Base-by-base conservation (phyloP, 92 coral and sea anemone species). In the Porites rus region DNA sequence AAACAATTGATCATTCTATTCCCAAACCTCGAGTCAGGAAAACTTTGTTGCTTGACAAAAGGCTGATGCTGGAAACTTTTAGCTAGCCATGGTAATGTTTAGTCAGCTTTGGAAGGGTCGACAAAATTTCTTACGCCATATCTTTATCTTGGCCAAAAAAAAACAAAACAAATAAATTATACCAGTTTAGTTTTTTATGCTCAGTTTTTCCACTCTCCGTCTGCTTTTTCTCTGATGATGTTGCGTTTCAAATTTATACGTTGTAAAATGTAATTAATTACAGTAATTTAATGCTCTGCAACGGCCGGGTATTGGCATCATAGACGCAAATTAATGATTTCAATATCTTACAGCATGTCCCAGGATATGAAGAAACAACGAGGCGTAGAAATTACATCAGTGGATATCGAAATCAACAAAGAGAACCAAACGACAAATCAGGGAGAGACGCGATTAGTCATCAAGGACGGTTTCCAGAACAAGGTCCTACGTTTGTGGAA, bases 331-430 rank as follows among this genome's bases (percentile, higher is more conserved):
- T 56, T 10, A 56, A 56, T 10, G 61, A 10, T 56, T 56, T 56
- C 61, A 62, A 8, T 65, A 14, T 65, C 66, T 65, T 13, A 79
- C 74, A 81, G 85, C n/a, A 69, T 21, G 10, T 22, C 22, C 76
- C 67, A 69, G 65, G 68, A 54, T 19, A 28, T 38, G 66, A 69
- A 8, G 85, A 69, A 11, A 38, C 46, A 4, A 25, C 66, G 11
- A 81, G 85, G 58, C 3, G 67, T 28, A 24, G 65, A 52, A 25
- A 80, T 56, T 68, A 67, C 24, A 19, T 53, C 50, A 50, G 8
- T 17, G 52, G 51, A 80, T 19, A 80, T 80, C n/a, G 18, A 20
- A 14, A 54, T 28, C 53, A 31, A 14, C 38, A 16, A n/a, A 60
- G 77, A 56, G 38, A 31, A 28, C 14, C 53, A 13, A 52, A 31